Percentiles rank a stretch among this genome's conserved stretches.
phyloP scores from a whole-genome alignment of 2,113 vertebrate genomes.

The Eudyptes chrysolophus region DNA sequence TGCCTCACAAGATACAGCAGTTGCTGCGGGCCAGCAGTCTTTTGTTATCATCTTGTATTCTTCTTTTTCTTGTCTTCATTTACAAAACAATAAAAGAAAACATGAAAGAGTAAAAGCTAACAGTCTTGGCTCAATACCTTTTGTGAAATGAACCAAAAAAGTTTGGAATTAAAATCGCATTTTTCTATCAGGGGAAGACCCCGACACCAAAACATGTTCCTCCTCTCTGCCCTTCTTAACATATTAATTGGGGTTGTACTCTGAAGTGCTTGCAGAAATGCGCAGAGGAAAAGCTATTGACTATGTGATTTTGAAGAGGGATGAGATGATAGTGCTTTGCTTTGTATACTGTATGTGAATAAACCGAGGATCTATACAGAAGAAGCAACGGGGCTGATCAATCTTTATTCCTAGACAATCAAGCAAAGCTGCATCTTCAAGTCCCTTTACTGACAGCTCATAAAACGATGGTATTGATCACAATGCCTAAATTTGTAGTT shows the following conservation, averaged over 20 bases:
- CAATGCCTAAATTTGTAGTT: conserved; percentile 56
- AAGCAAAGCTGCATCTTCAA: conserved; percentile 29
- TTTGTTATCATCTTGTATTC: neutral
- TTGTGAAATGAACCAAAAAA: neutral
- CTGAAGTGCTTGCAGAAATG: neutral
- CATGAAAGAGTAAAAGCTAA: neutral
- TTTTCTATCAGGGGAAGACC: neutral
- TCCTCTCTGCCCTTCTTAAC: neutral
- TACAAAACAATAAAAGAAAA: neutral
- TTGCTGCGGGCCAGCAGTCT: neutral
- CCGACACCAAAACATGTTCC: neutral
- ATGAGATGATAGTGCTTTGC: neutral
- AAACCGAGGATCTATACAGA: neutral
- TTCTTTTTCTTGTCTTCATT: neutral
- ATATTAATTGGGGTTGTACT: neutral
- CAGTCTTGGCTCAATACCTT: neutral
- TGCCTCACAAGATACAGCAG: neutral
- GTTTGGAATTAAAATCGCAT: neutral
- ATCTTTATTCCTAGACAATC: conserved; percentile 65
- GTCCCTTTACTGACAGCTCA: conserved; percentile 35
- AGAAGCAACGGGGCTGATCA: conserved; percentile 14
- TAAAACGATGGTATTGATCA: conserved; percentile 62
- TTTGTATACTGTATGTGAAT: neutral
- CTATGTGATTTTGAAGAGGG: conserved; percentile 20
- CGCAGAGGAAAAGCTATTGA: neutral